These are phyloP conservation scores for Dicroscelio sp. DNA, from an alignment of 2,888 invertebrate genomes.

Conservation along the genomic window DNA sequence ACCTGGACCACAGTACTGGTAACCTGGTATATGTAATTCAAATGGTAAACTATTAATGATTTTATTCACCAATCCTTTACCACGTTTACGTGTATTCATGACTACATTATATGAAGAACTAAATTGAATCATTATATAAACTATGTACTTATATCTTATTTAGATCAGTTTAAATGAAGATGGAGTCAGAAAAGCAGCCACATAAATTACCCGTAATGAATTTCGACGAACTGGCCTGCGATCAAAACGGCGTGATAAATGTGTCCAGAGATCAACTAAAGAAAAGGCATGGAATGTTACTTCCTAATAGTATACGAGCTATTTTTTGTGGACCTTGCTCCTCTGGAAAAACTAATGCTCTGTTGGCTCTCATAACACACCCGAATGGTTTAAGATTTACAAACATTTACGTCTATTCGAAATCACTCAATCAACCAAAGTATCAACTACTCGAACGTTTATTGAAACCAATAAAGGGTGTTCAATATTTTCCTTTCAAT, in stretches of 20 bases:
- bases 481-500: slow-evolving; percentile 37
- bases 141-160: too few species aligned
- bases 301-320: slow-evolving; percentile 61
- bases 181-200: background rate
- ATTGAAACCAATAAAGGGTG: slow-evolving; percentile 6
- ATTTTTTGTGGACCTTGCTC: slow-evolving; percentile 23
- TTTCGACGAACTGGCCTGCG: background rate
- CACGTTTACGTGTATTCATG: background rate
- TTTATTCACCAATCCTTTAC: slow-evolving; percentile 12
- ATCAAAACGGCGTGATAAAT: background rate
- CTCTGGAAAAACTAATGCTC: slow-evolving; percentile 62
- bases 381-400: slow-evolving; percentile 89
- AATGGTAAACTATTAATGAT: slow-evolving; percentile 74
- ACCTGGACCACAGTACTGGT: slow-evolving; percentile 45
- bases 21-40: slow-evolving; percentile 73
- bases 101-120: background rate
- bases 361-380: slow-evolving; percentile 87
- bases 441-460: slow-evolving; percentile 75
- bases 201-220: background rate
- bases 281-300: slow-evolving; percentile 63
- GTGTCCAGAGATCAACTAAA: too few species aligned
- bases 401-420: slow-evolving; percentile 89
- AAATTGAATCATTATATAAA: too few species aligned
- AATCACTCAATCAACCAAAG: slow-evolving; percentile 72
- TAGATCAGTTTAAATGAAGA: background rate